Evolutionary conservation across 1,140 invertebrate genomes (phyloP).

Genomic region (Schlechtendalia chinensis): DNA sequence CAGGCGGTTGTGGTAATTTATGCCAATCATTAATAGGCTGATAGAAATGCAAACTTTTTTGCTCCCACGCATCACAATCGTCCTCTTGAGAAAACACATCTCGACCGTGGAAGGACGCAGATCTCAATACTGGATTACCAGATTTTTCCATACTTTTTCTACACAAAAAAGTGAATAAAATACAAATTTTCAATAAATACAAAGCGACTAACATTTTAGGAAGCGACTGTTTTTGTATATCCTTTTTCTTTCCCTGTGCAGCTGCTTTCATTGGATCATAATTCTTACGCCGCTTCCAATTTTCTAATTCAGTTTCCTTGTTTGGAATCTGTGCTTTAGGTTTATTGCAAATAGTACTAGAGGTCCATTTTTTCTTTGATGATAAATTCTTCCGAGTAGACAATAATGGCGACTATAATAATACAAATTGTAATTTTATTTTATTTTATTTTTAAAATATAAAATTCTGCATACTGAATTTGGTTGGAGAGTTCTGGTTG

Average conservation of each 20-base stretch:
- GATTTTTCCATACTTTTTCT: slow-evolving; percentile 53
- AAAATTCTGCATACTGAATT: slow-evolving; percentile 51
- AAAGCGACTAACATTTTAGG: slow-evolving; percentile 24
- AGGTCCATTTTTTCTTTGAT: slow-evolving; percentile 42
- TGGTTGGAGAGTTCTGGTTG: slow-evolving; percentile 51
- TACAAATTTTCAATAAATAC: neutral
- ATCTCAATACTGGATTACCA: slow-evolving; percentile 59
- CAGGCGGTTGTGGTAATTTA: slow-evolving; percentile 44
- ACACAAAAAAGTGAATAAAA: neutral
- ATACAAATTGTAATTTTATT: slow-evolving; percentile 30
- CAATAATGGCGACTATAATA: slow-evolving; percentile 51
- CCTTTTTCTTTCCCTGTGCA: slow-evolving; percentile 65
- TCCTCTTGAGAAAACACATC: slow-evolving; percentile 55
- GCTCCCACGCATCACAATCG: slow-evolving; percentile 38
- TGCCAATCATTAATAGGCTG: slow-evolving; percentile 38
- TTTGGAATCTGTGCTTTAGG: slow-evolving; percentile 25
- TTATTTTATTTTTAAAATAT: neutral
- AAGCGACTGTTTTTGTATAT: slow-evolving; percentile 52
- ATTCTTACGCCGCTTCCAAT: slow-evolving; percentile 86
- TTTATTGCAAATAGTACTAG: slow-evolving; percentile 46
- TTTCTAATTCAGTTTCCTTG: slow-evolving; percentile 81
- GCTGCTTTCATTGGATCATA: slow-evolving; percentile 88
- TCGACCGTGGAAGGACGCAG: slow-evolving; percentile 61
- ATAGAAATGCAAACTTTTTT: slow-evolving; percentile 35
- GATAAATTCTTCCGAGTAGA: slow-evolving; percentile 49